phyloP scores from a whole-genome alignment of 2,113 vertebrate genomes.

The Carollia perspicillata region DNA sequence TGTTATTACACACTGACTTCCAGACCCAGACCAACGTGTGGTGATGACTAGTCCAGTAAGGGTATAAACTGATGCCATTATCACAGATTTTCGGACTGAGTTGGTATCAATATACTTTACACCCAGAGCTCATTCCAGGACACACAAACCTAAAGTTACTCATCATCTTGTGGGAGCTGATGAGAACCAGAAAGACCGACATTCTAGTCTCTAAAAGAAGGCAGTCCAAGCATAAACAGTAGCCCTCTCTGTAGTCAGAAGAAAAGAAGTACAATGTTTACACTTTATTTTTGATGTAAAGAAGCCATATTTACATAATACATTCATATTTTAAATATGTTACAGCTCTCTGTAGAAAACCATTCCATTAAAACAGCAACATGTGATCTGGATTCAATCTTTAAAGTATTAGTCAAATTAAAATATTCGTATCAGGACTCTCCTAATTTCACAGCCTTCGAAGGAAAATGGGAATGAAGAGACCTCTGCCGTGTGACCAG shows the following conservation, averaged over 20 bases:
- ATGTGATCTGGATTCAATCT: conserved; percentile 73
- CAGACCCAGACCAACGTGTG: background rate
- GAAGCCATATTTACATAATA: conserved; percentile 86
- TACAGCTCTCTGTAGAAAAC: conserved; percentile 82
- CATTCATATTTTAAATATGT: conserved; percentile 82
- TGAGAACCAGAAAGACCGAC: background rate
- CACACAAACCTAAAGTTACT: too few relatives aligned
- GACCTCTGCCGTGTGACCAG: background rate
- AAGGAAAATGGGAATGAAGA: conserved; percentile 10
- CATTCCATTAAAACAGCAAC: conserved; percentile 79
- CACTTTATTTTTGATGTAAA: conserved; percentile 82
- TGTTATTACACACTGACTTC: background rate
- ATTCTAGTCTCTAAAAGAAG: conserved; percentile 27
- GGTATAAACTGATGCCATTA: background rate
- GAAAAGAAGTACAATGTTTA: conserved; percentile 65
- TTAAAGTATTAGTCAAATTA: conserved; percentile 75
- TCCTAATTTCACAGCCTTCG: conserved; percentile 66
- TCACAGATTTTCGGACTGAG: background rate
- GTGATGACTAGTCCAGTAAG: too few relatives aligned
- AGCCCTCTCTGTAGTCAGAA: conserved; percentile 54
- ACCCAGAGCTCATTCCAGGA: background rate
- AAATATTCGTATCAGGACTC: conserved; percentile 64
- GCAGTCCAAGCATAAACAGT: background rate
- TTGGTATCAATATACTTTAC: background rate
- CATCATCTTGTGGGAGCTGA: background rate